Conservation (phyloP, 2,113 vertebrate genomes). For the Benthochromis sp. region DNA sequence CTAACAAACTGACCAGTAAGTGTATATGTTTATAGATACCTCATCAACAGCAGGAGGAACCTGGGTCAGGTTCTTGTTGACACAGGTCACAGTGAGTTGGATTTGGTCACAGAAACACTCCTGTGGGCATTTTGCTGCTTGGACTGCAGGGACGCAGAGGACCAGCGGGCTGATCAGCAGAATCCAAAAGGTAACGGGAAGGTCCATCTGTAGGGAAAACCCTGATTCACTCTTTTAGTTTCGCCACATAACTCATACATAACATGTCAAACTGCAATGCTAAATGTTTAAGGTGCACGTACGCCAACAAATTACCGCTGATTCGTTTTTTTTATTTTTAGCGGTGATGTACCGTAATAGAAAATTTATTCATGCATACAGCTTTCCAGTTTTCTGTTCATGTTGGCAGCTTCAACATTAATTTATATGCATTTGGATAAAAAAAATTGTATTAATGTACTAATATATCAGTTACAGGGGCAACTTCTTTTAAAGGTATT, state of each 20-base stretch:
- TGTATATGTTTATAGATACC: slow-evolving; percentile 62
- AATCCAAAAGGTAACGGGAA: background rate
- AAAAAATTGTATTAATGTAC: background rate
- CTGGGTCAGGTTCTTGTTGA: slow-evolving; percentile 77
- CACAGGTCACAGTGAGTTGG: slow-evolving; percentile 73
- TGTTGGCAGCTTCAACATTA: background rate
- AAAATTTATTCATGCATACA: background rate
- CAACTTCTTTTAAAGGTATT: background rate
- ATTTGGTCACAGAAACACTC: slow-evolving; percentile 84
- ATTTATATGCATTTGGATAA: background rate
- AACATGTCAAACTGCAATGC: background rate
- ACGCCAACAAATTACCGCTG: background rate
- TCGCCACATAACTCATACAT: background rate
- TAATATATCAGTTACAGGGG: background rate
- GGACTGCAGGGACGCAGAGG: background rate
- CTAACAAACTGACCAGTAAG: background rate
- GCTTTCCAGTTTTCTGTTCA: background rate
- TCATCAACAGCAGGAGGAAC: slow-evolving; percentile 77
- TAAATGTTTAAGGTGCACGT: background rate
- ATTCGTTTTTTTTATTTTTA: fast-evolving
- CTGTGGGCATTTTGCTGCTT: slow-evolving; percentile 70
- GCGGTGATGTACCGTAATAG: background rate
- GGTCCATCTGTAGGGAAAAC: slow-evolving; percentile 33
- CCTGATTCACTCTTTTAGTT: background rate
- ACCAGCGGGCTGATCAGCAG: slow-evolving; percentile 11